Percentiles rank a stretch among this genome's conserved stretches.
Conservation (phyloP, 2,888 invertebrate species). For the Polydrusus cervinus region DNA sequence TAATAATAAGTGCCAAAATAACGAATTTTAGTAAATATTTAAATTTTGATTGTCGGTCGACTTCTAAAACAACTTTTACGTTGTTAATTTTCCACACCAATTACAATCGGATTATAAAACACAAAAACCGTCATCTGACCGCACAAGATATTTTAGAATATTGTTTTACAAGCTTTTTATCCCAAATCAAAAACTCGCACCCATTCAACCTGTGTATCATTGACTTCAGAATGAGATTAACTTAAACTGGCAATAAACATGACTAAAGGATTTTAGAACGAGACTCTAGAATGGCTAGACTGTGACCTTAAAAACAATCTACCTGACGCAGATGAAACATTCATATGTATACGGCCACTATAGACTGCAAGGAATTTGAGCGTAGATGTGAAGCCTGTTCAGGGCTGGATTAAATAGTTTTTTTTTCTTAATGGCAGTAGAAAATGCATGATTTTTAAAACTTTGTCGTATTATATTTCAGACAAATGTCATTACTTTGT, state of each 20-base stretch:
- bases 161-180: slow-evolving; percentile 63
- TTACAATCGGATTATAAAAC: slow-evolving; percentile 41
- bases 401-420: slow-evolving; percentile 16
- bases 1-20: not conserved
- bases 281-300: slow-evolving; percentile 59
- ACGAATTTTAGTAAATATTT: slow-evolving; percentile 12
- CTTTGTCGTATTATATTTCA: too few relatives aligned
- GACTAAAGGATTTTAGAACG: slow-evolving; percentile 57
- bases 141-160: slow-evolving; percentile 60
- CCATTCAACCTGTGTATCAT: slow-evolving; percentile 60
- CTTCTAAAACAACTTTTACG: slow-evolving; percentile 24
- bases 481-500: too few relatives aligned
- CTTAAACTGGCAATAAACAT: slow-evolving; percentile 63
- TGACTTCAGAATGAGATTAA: slow-evolving; percentile 66
- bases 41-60: slow-evolving; percentile 23
- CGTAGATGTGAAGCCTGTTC: not conserved
- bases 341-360: slow-evolving; percentile 11
- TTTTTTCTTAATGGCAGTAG: too few relatives aligned
- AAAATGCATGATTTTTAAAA: too few relatives aligned
- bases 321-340: not conserved
- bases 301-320: slow-evolving; percentile 59
- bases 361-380: slow-evolving; percentile 35
- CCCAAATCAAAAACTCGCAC: slow-evolving; percentile 58
- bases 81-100: slow-evolving; percentile 45
- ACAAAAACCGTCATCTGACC: slow-evolving; percentile 35